Evolutionary conservation across 2,113 vertebrate species (phyloP).

Genomic region (Pomatostomus ruficeps): DNA sequence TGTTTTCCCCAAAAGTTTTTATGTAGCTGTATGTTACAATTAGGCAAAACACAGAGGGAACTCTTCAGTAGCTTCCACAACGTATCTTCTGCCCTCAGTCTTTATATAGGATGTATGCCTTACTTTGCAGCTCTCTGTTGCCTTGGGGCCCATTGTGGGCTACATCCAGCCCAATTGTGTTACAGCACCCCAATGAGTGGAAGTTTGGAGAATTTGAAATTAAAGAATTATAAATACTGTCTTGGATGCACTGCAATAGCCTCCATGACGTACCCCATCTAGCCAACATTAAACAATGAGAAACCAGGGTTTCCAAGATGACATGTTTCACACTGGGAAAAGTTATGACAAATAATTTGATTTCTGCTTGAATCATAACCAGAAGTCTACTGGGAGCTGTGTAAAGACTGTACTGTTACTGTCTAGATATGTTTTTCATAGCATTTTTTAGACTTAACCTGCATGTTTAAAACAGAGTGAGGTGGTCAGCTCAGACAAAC

Average conservation of each 20-base stretch:
- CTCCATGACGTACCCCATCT: not conserved
- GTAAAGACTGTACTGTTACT: not conserved
- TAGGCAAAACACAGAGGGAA: not conserved
- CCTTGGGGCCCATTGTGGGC: not conserved
- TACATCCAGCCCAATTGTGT: not conserved
- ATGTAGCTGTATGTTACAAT: not conserved
- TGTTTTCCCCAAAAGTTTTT: not conserved
- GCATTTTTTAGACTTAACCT: not conserved
- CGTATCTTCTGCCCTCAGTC: rapidly evolving
- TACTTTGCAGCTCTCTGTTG: not conserved
- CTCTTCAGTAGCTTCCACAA: not conserved
- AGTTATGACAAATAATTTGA: not conserved
- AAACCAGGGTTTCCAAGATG: not conserved
- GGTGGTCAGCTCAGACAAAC: not conserved
- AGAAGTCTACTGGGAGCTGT: not conserved
- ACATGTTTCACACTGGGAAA: conserved; percentile 15
- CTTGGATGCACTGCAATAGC: not conserved
- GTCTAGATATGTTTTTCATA: not conserved
- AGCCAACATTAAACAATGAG: not conserved
- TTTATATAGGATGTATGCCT: not conserved
- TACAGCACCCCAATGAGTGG: not conserved
- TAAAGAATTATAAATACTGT: not conserved
- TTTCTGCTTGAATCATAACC: conserved; percentile 7
- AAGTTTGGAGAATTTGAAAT: not conserved
- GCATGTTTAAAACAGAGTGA: conserved; percentile 9